Conservation (phyloP, 2,888 invertebrate species). For the Plebejus argus region DNA sequence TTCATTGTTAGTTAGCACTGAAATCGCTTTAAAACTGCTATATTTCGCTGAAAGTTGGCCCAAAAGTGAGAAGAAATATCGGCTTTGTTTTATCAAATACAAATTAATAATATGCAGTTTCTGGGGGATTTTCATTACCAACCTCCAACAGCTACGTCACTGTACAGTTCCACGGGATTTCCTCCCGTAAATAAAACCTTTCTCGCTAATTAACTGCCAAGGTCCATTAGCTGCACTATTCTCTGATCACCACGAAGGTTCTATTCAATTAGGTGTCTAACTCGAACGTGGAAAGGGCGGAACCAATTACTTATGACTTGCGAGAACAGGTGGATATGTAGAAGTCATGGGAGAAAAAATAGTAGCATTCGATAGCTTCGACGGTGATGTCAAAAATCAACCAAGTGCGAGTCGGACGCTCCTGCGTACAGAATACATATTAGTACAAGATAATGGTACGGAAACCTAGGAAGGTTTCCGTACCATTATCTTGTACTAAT, state of each 20-base stretch:
- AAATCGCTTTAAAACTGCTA: neutral
- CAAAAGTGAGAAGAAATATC: too few relatives aligned
- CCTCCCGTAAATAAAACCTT: neutral
- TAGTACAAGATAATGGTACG: too few relatives aligned
- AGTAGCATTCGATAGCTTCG: neutral
- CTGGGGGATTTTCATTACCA: too few relatives aligned
- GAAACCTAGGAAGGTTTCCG: too few relatives aligned
- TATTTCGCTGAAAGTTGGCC: too few relatives aligned
- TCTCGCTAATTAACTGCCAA: neutral
- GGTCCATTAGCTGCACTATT: constrained; percentile 2
- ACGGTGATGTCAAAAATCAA: too few relatives aligned
- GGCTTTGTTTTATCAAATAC: neutral
- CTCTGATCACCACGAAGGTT: constrained; percentile 42
- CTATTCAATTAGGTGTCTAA: constrained; percentile 50
- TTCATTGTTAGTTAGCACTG: neutral
- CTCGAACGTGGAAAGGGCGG: constrained; percentile 61
- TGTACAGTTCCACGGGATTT: neutral
- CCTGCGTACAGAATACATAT: too few relatives aligned
- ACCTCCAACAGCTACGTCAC: too few relatives aligned
- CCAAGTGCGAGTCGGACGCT: too few relatives aligned
- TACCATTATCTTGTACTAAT: too few relatives aligned
- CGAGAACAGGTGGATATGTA: neutral
- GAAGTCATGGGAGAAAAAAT: neutral
- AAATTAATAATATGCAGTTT: neutral
- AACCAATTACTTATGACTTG: constrained; percentile 35